A percentile compares a stretch with the other conserved stretches of the same genome.
Evolutionary conservation across 2,888 invertebrate genomes (phyloP).

Genomic region (Marronus borbonicus): DNA sequence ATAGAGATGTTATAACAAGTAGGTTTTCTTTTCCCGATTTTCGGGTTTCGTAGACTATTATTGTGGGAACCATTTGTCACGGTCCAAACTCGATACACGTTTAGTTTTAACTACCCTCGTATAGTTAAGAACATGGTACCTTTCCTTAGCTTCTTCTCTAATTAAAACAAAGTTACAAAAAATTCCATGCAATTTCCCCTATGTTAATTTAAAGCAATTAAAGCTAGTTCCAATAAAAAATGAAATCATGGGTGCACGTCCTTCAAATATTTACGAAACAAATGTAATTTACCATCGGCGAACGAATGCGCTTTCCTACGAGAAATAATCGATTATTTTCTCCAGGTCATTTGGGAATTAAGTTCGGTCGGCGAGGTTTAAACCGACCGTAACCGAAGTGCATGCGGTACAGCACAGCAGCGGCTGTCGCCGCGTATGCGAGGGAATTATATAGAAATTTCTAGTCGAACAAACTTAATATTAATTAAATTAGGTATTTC

Average conservation of each 20-base stretch:
- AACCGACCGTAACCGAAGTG: conserved; percentile 14
- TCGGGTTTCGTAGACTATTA: too few species aligned
- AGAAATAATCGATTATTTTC: conserved; percentile 27
- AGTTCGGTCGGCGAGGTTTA: conserved; percentile 15
- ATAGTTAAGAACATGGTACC: too few species aligned
- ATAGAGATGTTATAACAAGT: too few species aligned
- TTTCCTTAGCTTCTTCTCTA: too few species aligned
- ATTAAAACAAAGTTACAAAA: too few species aligned
- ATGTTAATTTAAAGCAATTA: too few species aligned
- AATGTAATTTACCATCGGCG: background rate
- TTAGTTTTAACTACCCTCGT: too few species aligned
- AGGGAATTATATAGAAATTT: conserved; percentile 32
- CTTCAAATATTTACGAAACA: background rate
- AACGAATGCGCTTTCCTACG: background rate
- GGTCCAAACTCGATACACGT: too few species aligned
- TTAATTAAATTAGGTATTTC: conserved; percentile 44
- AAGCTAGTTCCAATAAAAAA: too few species aligned
- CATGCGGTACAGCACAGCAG: background rate
- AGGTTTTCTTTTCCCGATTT: too few species aligned
- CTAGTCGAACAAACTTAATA: conserved; percentile 42
- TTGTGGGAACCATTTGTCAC: too few species aligned
- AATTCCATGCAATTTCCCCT: too few species aligned
- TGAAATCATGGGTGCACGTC: background rate
- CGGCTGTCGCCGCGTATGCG: background rate
- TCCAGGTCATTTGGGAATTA: conserved; percentile 19